These are phyloP conservation scores for Lampropteryx suffumata DNA, from an alignment of 2,888 invertebrate species.

Conservation along the genomic window DNA sequence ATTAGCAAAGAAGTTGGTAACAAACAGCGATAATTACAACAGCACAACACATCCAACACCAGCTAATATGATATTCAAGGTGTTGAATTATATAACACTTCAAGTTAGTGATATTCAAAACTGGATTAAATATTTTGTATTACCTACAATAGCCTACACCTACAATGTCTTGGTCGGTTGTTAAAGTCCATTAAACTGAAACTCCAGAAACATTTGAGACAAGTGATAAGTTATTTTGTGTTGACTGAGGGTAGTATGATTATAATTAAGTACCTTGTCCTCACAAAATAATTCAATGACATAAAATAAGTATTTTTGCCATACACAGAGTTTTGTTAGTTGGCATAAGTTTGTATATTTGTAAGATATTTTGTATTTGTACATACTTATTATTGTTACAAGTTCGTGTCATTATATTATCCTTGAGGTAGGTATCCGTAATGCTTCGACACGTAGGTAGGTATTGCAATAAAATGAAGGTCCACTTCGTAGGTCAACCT, in stretches of 20 bases:
- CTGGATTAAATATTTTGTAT: slow-evolving; percentile 36
- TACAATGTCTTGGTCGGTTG: slow-evolving; percentile 36
- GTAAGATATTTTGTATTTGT: too few species aligned
- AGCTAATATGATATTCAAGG: slow-evolving; percentile 44
- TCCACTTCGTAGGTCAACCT: background rate
- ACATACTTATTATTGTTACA: too few species aligned
- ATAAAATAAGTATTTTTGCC: background rate
- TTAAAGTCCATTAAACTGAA: slow-evolving; percentile 2
- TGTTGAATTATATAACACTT: slow-evolving; percentile 46
- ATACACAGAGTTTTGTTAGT: too few species aligned
- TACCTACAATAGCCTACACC: slow-evolving; percentile 36
- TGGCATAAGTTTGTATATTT: too few species aligned
- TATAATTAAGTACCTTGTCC: background rate
- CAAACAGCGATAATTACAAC: slow-evolving; percentile 62
- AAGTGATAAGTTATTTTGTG: too few species aligned
- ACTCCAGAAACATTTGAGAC: background rate
- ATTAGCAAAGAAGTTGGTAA: slow-evolving; percentile 53
- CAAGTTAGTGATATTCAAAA: slow-evolving; percentile 46
- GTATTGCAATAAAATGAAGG: slow-evolving; percentile 20
- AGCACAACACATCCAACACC: slow-evolving; percentile 56
- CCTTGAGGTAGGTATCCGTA: background rate
- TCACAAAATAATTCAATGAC: background rate
- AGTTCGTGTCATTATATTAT: slow-evolving; percentile 17
- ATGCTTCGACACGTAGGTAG: slow-evolving; percentile 24
- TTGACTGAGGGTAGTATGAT: too few species aligned